Percentiles rank a stretch among this genome's conserved stretches.
phyloP scores from a whole-genome alignment of 2,797 vertebrate species.

The Takifugu ocellatus region DNA sequence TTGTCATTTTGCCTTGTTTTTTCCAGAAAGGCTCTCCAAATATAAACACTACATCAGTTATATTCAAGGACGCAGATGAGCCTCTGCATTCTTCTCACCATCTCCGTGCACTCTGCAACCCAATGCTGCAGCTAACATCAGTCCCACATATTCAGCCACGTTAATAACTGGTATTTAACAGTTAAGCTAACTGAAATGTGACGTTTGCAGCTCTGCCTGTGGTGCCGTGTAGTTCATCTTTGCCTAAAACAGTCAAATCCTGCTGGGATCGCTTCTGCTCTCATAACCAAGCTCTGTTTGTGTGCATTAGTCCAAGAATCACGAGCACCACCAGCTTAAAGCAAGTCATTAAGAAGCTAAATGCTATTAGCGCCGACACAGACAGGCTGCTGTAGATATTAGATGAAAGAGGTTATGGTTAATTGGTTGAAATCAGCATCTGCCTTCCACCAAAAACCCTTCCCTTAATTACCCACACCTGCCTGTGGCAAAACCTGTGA shows the following conservation, averaged over 20 bases:
- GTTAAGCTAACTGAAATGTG: slow-evolving; percentile 36
- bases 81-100: slow-evolving; percentile 13
- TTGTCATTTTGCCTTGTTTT: slow-evolving; percentile 9
- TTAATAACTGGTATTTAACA: slow-evolving; percentile 27
- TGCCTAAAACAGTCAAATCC: slow-evolving; percentile 22
- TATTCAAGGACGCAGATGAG: slow-evolving; percentile 29
- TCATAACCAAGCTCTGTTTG: slow-evolving; percentile 4
- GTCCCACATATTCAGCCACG: slow-evolving; percentile 23
- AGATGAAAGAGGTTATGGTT: slow-evolving; percentile 27
- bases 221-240: slow-evolving; percentile 11
- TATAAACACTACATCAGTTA: slow-evolving; percentile 21
- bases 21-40: slow-evolving; percentile 11
- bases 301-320: slow-evolving; percentile 23
- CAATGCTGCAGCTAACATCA: slow-evolving; percentile 15
- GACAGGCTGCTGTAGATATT: slow-evolving; percentile 5
- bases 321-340: slow-evolving; percentile 20
- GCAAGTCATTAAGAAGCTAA: slow-evolving; percentile 25
- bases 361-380: slow-evolving; percentile 28
- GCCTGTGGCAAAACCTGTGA: slow-evolving; percentile 14
- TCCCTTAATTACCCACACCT: slow-evolving; percentile 31
- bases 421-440: slow-evolving; percentile 32
- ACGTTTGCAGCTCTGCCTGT: neutral
- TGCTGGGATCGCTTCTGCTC: slow-evolving; percentile 3
- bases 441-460: slow-evolving; percentile 11
- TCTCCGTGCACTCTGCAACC: slow-evolving; percentile 10